Evolutionary conservation across 2,113 vertebrate genomes (phyloP).

Genomic region (Aegypius monachus): DNA sequence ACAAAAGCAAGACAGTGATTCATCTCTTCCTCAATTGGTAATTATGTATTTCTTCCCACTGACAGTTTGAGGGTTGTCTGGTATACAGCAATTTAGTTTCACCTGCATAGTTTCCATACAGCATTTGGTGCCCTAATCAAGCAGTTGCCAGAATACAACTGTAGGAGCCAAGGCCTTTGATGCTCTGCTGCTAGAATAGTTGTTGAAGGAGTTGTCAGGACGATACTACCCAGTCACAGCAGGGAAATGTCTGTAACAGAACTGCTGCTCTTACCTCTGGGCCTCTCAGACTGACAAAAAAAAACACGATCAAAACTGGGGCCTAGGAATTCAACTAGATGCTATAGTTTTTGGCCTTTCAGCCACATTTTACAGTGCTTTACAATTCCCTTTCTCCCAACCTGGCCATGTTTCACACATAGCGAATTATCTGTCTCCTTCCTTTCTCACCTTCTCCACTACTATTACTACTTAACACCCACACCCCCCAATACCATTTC

Average conservation of each 20-base stretch:
- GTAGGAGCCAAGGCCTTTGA: neutral
- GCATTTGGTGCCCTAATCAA: neutral
- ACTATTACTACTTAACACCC: neutral
- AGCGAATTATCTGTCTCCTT: neutral
- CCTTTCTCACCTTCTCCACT: neutral
- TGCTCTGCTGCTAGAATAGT: neutral
- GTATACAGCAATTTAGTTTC: neutral
- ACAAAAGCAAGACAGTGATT: neutral
- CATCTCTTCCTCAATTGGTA: neutral
- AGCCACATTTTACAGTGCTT: neutral
- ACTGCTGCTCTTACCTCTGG: neutral
- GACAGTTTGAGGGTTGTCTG: neutral
- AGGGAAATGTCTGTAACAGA: accelerated
- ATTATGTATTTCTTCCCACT: neutral
- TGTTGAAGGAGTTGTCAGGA: neutral
- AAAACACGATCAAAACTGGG: neutral
- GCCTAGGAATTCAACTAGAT: neutral
- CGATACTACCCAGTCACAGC: neutral
- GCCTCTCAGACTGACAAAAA: neutral
- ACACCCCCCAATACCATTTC: neutral
- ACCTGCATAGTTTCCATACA: neutral
- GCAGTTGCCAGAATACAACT: neutral
- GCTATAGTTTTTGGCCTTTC: no score
- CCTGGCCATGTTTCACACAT: neutral
- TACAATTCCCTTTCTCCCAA: neutral